Evolutionary conservation across 2,797 vertebrate species (phyloP), one percentile per base, ranked within the genome.

Genomic region (Pseudochirops corinnae): DNA sequence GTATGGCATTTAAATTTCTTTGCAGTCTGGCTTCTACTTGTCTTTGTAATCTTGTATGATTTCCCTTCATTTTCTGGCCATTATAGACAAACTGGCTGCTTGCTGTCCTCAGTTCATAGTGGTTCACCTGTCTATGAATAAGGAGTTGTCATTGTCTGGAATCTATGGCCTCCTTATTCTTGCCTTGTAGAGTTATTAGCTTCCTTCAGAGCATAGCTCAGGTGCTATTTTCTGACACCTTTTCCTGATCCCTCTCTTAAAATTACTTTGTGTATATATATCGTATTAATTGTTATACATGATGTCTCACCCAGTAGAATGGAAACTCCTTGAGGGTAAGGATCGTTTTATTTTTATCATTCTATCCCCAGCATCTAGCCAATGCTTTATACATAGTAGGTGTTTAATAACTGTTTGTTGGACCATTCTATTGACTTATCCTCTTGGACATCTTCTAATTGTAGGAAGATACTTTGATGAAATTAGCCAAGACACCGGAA

Each of bases 401-500:
- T 87, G 39, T 50, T 87, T 87, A 87, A 50, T 87, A 46, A 26
- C 12, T 26, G 24, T 87, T 87, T 87, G 21, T 87, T 50, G 39
- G 39, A 26, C 2, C 9, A 26, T 87, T 26, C 9, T 4, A 26
- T 46, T 50, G 74, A 87, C 21, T 82, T 87, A 39, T 87, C 21
- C 39, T 87, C 74, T 87, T 50, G 74, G 74, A 6, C 74, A 50
- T 87, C 9, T 87, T 58, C 62, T 97, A 93, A 96, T 91, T 96
- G 82, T 98, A 99, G 99, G 99, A 93, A 99, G 99, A 98, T 99
- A 99, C 99, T 99, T 99, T 13, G 99, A 99, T 91, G 99, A 99
- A 98, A 99, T 99, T 98, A 99, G 99, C 96, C 99, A 99, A 98
- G 99, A 99, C 98, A 99, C 99, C 0, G 99, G 99, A 95, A 99